Conservation (phyloP, 2,797 vertebrate genomes). For the Smutsia temminckii region DNA sequence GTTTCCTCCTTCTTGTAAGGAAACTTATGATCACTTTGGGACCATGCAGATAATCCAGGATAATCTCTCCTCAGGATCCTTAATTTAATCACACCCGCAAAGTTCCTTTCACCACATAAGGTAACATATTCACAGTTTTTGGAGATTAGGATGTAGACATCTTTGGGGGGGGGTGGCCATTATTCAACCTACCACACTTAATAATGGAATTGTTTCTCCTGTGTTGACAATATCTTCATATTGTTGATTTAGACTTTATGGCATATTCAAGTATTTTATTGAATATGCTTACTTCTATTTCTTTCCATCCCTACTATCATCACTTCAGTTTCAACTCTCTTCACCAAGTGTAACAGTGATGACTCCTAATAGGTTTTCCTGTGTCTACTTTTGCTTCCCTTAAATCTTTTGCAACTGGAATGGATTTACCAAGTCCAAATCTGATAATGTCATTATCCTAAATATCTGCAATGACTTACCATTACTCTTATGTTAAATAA, state of each 20-base stretch:
- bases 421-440: background rate
- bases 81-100: background rate
- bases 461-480: background rate
- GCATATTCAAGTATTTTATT: background rate
- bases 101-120: background rate
- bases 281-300: background rate
- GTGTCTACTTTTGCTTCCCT: background rate
- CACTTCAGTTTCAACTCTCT: background rate
- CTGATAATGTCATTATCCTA: background rate
- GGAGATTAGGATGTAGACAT: background rate
- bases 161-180: background rate
- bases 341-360: background rate
- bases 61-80: background rate
- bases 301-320: background rate
- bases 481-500: background rate
- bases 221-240: background rate
- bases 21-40: background rate
- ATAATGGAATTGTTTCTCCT: background rate
- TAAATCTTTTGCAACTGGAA: background rate
- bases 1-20: background rate
- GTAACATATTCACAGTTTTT: background rate
- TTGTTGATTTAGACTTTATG: background rate
- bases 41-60: background rate
- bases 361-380: background rate
- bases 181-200: background rate